Conservation (phyloP, 2,113 vertebrate species). For the Carassius gibelio region DNA sequence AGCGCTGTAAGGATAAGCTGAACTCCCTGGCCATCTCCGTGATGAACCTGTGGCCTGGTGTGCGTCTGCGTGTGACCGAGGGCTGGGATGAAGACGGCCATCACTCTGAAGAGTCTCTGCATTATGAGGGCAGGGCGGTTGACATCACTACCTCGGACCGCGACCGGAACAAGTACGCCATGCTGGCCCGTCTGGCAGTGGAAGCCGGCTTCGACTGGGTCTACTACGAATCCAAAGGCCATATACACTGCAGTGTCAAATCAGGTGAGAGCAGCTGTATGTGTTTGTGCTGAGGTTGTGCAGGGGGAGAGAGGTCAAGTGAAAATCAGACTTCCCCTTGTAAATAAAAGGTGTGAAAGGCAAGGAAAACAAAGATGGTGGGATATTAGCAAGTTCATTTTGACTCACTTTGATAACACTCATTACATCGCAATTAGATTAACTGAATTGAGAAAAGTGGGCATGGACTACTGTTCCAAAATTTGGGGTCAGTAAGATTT, state of each 20-base stretch:
- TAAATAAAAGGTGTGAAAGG: background rate
- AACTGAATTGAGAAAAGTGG: background rate
- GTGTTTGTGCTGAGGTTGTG: background rate
- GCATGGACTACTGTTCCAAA: background rate
- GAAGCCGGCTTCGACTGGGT: constrained; percentile 78
- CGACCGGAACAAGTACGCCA: constrained; percentile 75
- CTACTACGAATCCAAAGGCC: constrained; percentile 76
- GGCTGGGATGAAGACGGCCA: constrained; percentile 78
- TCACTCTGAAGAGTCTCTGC: constrained; percentile 75
- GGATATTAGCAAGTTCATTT: constrained; percentile 6
- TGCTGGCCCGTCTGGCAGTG: constrained; percentile 73
- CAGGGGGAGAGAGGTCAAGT: background rate
- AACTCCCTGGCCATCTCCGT: constrained; percentile 76
- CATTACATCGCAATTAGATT: background rate
- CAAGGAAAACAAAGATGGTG: background rate
- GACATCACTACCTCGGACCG: constrained; percentile 77
- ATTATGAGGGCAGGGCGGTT: constrained; percentile 76
- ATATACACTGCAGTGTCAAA: constrained; percentile 79
- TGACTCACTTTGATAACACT: background rate
- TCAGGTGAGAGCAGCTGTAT: constrained; percentile 66
- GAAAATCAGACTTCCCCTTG: background rate
- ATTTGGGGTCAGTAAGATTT: background rate
- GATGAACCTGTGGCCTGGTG: constrained; percentile 75
- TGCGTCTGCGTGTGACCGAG: constrained; percentile 73
- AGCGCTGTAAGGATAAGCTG: constrained; percentile 77